phyloP scores from a whole-genome alignment of 1,140 invertebrate species.

The Teleogryllus occipitalis region DNA sequence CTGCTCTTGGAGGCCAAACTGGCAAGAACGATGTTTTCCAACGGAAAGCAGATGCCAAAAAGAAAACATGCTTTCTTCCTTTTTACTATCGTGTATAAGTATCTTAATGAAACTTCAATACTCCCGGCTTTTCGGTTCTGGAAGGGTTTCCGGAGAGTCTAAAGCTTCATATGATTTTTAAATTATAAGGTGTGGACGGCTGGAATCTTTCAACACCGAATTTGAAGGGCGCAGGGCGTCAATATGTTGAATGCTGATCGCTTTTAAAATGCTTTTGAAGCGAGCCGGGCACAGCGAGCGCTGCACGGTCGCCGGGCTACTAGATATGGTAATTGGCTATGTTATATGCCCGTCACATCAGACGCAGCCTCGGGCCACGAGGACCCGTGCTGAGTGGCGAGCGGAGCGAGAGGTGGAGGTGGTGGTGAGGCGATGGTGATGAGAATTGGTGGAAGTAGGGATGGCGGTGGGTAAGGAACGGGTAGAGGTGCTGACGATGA shows the following conservation, averaged over 20 bases:
- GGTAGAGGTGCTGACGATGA: too few species aligned
- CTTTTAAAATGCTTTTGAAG: background rate
- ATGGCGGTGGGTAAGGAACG: too few species aligned
- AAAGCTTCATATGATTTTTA: background rate
- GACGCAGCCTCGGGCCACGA: too few species aligned
- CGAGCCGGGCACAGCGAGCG: background rate
- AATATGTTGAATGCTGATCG: conserved; percentile 4
- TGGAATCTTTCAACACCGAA: background rate
- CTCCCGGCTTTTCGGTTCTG: background rate
- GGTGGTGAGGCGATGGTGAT: background rate
- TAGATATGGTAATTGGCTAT: conserved; percentile 1
- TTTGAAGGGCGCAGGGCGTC: background rate
- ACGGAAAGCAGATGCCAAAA: background rate
- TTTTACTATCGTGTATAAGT: background rate
- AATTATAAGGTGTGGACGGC: background rate
- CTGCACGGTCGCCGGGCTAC: background rate
- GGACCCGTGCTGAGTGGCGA: background rate
- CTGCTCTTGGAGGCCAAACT: background rate
- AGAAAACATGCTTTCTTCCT: background rate
- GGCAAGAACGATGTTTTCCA: background rate
- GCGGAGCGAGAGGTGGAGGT: background rate
- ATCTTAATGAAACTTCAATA: conserved; percentile 1
- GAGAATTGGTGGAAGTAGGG: too few species aligned
- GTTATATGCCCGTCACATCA: background rate
- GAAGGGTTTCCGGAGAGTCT: too few species aligned